These are phyloP conservation scores for Ursus arctos DNA, from an alignment of 2,113 vertebrate genomes.

Conservation along the genomic window DNA sequence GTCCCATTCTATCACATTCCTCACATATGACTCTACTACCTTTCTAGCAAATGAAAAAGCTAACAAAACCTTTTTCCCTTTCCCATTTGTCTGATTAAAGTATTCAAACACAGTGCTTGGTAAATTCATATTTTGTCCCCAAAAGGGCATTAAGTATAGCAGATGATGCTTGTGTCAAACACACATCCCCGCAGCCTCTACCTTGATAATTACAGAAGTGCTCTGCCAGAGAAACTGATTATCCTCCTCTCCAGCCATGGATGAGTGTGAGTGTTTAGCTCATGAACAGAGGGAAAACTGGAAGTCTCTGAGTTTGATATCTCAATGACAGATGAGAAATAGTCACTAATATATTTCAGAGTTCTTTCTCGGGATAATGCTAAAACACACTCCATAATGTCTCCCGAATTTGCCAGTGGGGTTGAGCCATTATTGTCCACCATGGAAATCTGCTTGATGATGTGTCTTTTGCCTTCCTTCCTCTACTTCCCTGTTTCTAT, in stretches of 20 bases:
- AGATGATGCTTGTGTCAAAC: not conserved
- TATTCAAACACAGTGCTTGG: not conserved
- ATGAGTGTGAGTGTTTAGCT: not conserved
- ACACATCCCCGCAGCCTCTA: not conserved
- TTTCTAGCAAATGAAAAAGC: not conserved
- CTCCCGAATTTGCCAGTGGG: not conserved
- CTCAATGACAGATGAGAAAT: not conserved
- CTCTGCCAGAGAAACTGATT: not conserved
- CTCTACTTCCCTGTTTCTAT: not conserved
- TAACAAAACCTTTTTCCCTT: not conserved
- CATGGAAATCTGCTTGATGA: not conserved
- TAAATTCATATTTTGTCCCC: not conserved
- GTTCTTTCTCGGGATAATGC: not conserved
- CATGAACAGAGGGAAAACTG: not conserved
- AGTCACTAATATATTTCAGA: not conserved
- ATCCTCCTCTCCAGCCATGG: not conserved
- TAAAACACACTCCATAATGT: not conserved
- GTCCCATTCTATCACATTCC: not conserved
- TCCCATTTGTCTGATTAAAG: not conserved
- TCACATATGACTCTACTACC: not conserved
- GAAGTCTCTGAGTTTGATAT: not conserved
- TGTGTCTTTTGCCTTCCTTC: not conserved
- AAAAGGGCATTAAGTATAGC: not conserved
- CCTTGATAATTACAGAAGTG: not conserved
- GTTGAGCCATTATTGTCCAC: not conserved